Conservation (phyloP, 2,888 invertebrate species). For the Cynaeus angustus region DNA sequence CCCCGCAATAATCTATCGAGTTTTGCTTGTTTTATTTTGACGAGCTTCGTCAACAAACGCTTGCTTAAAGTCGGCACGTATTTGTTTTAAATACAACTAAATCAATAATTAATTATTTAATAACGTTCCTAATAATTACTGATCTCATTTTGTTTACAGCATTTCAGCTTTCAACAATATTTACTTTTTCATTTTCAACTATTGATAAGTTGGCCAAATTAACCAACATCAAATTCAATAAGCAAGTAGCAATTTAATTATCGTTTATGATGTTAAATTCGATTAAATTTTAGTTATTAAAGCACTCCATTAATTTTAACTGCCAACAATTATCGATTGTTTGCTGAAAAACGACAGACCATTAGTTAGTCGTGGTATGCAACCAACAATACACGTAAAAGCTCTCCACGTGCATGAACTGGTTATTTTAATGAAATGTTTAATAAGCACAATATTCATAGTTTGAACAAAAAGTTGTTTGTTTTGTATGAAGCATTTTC, state of each 20-base stretch:
- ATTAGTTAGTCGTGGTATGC: neutral
- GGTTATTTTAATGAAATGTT: no score
- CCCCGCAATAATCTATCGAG: conserved; percentile 5
- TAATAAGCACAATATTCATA: no score
- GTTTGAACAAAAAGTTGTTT: no score
- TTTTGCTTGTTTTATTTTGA: conserved; percentile 6
- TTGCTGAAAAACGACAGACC: neutral
- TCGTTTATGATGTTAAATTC: neutral
- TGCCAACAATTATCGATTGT: neutral
- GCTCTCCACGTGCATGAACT: no score
- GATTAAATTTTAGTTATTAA: conserved; percentile 1
- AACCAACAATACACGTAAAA: conserved; percentile 4
- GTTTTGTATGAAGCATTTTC: no score
- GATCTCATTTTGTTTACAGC: no score
- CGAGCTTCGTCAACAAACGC: neutral
- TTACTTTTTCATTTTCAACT: no score
- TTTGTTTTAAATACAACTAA: no score
- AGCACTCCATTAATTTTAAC: neutral
- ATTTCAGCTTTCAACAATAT: no score
- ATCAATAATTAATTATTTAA: no score
- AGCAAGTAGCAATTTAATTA: neutral
- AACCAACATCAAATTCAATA: neutral
- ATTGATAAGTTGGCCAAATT: neutral
- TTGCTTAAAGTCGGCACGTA: no score
- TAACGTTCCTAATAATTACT: no score